Conservation (phyloP, 1,140 invertebrate genomes). For the Conus ventricosus region DNA sequence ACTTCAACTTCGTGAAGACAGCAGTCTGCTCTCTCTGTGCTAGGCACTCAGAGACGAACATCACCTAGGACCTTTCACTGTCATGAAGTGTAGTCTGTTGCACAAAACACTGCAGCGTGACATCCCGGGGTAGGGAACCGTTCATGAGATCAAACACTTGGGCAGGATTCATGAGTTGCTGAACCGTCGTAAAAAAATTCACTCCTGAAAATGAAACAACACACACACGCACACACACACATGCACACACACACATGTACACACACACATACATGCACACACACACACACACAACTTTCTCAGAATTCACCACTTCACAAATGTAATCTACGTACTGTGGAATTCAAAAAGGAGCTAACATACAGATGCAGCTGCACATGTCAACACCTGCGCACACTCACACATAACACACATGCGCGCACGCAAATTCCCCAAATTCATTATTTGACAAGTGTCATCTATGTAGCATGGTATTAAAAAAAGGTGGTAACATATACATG, state of each 20-base stretch:
- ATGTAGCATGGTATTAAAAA: background rate
- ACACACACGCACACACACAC: background rate
- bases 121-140: conserved; percentile 86
- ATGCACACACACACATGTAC: background rate
- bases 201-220: conserved; percentile 77
- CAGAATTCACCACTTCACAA: too few species aligned
- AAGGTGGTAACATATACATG: background rate
- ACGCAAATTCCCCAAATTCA: too few species aligned
- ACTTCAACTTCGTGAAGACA: too few species aligned
- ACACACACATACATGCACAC: background rate
- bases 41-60: too few species aligned
- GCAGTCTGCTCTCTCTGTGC: too few species aligned
- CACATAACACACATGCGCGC: too few species aligned
- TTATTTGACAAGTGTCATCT: too few species aligned
- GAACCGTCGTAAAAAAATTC: conserved; percentile 96
- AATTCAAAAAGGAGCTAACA: too few species aligned
- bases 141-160: conserved; percentile 97
- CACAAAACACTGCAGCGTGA: background rate
- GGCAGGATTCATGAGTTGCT: conserved; percentile 96
- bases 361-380: background rate
- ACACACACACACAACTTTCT: background rate
- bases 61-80: too few species aligned
- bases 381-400: background rate
- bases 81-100: too few species aligned
- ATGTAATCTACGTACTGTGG: too few species aligned